Percentiles rank a stretch among this genome's conserved stretches.
These are phyloP conservation scores for Drosophila bocqueti DNA, from an alignment of 1,140 invertebrate species.

Conservation along the genomic window DNA sequence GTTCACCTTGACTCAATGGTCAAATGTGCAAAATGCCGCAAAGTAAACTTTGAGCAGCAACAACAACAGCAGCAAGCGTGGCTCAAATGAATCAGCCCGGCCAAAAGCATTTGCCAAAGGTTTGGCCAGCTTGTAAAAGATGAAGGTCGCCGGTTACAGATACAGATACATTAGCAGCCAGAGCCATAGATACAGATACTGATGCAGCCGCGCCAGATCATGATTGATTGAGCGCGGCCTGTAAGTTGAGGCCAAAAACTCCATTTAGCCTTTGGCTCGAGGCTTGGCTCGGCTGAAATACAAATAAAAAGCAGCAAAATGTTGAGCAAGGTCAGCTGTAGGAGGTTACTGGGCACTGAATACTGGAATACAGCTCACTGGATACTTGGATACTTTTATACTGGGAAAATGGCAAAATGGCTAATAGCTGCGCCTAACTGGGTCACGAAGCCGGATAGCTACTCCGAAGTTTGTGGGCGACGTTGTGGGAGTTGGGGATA, in stretches of 20 bases:
- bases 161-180: constrained; percentile 36
- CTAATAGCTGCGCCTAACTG: constrained; percentile 32
- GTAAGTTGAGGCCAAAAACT: constrained; percentile 59
- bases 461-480: constrained; percentile 10
- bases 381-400: constrained; percentile 13
- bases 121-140: constrained; percentile 77
- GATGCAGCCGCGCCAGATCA: constrained; percentile 52
- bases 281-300: constrained; percentile 38
- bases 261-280: constrained; percentile 60
- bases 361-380: constrained; percentile 26
- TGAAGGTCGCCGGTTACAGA: constrained; percentile 76
- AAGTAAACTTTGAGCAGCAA: constrained; percentile 55
- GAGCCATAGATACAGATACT: constrained; percentile 43
- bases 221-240: constrained; percentile 75
- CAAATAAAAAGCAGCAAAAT: constrained; percentile 40
- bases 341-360: constrained; percentile 44
- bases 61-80: constrained; percentile 12
- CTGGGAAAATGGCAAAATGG: constrained; percentile 23
- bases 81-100: constrained; percentile 66
- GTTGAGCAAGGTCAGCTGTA: constrained; percentile 55
- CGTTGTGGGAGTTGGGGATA: constrained; percentile 35
- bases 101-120: constrained; percentile 67
- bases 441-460: constrained; percentile 31
- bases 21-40: constrained; percentile 79
- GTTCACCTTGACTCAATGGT: constrained; percentile 82